phyloP scores from a whole-genome alignment of 2,888 invertebrate species.

The Chrysolina americana region DNA sequence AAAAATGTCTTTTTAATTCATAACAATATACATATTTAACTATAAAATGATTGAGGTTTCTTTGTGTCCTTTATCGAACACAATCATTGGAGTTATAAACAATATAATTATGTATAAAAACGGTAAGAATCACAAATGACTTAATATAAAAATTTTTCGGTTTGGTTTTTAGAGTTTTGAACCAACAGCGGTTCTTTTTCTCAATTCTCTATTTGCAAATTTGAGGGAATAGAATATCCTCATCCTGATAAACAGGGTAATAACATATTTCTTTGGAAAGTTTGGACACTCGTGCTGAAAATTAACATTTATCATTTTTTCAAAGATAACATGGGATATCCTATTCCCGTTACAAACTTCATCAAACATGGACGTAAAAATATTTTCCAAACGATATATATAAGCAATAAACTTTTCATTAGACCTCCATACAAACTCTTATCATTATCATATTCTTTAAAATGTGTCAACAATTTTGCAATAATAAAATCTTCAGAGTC shows the following conservation, averaged over 20 bases:
- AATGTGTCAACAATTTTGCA: conserved; percentile 10
- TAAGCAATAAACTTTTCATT: conserved; percentile 7
- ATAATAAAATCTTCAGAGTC: conserved; percentile 5
- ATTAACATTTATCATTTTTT: not conserved
- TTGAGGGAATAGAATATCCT: conserved; percentile 14
- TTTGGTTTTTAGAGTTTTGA: conserved; percentile 12
- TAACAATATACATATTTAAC: too few relatives aligned
- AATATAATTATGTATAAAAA: too few relatives aligned
- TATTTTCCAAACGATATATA: conserved; percentile 7
- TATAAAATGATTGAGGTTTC: too few relatives aligned
- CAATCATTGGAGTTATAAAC: too few relatives aligned
- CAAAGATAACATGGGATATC: too few relatives aligned
- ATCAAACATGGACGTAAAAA: not conserved
- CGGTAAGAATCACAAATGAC: too few relatives aligned
- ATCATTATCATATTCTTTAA: conserved; percentile 7
- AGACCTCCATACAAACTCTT: conserved; percentile 6
- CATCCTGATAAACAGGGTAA: conserved; percentile 19
- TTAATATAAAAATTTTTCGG: too few relatives aligned
- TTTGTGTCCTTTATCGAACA: too few relatives aligned
- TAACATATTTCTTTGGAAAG: conserved; percentile 9
- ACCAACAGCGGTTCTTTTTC: conserved; percentile 12
- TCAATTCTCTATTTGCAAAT: conserved; percentile 11
- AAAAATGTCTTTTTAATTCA: too few relatives aligned
- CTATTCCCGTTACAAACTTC: too few relatives aligned
- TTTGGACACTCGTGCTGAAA: conserved; percentile 7